Conservation (phyloP, 2,113 vertebrate species). For the Apus apus region DNA sequence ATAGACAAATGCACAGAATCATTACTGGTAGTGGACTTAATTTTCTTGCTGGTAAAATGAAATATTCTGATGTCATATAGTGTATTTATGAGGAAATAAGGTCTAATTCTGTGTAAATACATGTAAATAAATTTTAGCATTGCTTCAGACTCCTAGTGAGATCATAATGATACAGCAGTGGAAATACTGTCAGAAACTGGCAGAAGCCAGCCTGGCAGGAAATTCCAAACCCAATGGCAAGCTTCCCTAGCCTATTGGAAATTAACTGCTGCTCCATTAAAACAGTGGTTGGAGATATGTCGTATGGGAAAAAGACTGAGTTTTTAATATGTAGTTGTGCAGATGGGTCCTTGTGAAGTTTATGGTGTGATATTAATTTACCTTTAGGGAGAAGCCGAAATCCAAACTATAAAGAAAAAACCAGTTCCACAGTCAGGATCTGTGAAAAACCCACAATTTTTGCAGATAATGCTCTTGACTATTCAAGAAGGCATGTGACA, state of each 20-base stretch:
- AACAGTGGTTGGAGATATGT: neutral
- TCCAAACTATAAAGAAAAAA: neutral
- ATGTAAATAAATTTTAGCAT: conserved; percentile 31
- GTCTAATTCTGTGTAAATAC: conserved; percentile 62
- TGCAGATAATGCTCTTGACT: neutral
- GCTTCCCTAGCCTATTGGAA: conserved; percentile 75
- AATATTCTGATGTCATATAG: conserved; percentile 23
- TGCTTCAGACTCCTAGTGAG: conserved; percentile 69
- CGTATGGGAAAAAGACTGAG: neutral
- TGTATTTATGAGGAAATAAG: conserved; percentile 54
- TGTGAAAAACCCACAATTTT: neutral
- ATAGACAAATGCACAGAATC: neutral
- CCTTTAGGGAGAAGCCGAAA: conserved; percentile 15
- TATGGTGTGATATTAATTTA: neutral
- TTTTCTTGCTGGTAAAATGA: neutral
- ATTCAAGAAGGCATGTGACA: neutral
- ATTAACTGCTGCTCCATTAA: conserved; percentile 72
- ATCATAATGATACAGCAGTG: conserved; percentile 68
- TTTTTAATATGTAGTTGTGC: neutral
- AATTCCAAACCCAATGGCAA: conserved; percentile 74
- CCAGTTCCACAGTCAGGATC: neutral
- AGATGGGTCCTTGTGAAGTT: conserved; percentile 7
- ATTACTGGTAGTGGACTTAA: neutral
- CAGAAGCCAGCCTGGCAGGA: conserved; percentile 68
- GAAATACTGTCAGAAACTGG: conserved; percentile 68